Evolutionary conservation across 1,140 invertebrate genomes (phyloP).

Genomic region (Platyura marginata): DNA sequence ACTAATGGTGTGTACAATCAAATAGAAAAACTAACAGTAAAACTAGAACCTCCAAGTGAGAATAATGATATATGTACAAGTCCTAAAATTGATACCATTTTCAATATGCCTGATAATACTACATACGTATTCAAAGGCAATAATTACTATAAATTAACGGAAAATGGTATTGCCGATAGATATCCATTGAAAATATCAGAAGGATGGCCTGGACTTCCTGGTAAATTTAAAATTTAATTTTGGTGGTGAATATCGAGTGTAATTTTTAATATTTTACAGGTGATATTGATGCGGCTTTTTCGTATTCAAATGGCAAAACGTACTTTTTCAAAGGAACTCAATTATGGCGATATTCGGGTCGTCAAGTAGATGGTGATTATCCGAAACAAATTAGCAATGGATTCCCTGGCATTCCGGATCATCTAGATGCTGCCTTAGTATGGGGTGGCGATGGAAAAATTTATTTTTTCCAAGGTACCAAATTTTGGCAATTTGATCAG

Average conservation of each 20-base stretch:
- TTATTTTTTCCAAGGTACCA: slow-evolving; percentile 83
- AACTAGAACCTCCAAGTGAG: slow-evolving; percentile 24
- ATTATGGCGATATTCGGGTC: slow-evolving; percentile 83
- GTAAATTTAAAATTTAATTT: slow-evolving; percentile 3
- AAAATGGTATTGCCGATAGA: slow-evolving; percentile 56
- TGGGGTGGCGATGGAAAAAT: slow-evolving; percentile 95
- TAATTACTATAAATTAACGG: slow-evolving; percentile 64
- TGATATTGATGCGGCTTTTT: slow-evolving; percentile 76
- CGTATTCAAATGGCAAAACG: slow-evolving; percentile 79
- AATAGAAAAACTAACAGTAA: slow-evolving; percentile 16
- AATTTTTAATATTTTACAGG: slow-evolving; percentile 14
- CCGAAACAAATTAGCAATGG: slow-evolving; percentile 80
- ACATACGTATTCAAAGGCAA: slow-evolving; percentile 79
- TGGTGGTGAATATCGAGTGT: too few species aligned
- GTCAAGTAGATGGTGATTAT: slow-evolving; percentile 67
- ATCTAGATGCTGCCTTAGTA: slow-evolving; percentile 80
- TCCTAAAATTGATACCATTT: slow-evolving; percentile 65
- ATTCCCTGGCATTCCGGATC: slow-evolving; percentile 81
- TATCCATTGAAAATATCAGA: slow-evolving; percentile 63
- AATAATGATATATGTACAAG: slow-evolving; percentile 58
- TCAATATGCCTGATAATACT: slow-evolving; percentile 61
- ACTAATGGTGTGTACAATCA: slow-evolving; percentile 19
- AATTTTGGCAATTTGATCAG: slow-evolving; percentile 91
- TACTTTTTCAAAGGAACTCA: slow-evolving; percentile 84
- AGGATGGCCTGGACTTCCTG: slow-evolving; percentile 67